These are phyloP conservation scores for Cataglyphis albicans DNA, from an alignment of 2,888 invertebrate species.

Conservation along the genomic window DNA sequence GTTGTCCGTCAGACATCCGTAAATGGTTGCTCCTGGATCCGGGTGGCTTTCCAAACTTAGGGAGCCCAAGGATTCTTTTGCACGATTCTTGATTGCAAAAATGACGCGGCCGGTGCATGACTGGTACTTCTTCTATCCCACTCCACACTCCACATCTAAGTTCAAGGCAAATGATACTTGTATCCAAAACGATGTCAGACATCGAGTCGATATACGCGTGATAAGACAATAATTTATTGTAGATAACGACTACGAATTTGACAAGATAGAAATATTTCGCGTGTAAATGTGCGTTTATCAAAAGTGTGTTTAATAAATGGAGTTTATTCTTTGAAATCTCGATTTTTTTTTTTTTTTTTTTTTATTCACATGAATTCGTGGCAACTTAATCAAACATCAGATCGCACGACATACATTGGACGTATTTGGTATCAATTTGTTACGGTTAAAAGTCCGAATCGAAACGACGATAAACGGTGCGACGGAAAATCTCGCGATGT, in stretches of 20 bases:
- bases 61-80: constrained; percentile 73
- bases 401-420: neutral
- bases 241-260: neutral
- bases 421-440: constrained; percentile 22
- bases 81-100: constrained; percentile 74
- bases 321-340: neutral
- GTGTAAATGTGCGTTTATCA: neutral
- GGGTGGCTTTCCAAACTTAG: constrained; percentile 84
- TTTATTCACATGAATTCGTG: neutral
- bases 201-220: neutral
- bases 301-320: neutral
- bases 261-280: neutral
- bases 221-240: neutral
- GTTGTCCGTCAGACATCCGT: constrained; percentile 78
- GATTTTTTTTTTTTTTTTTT: neutral
- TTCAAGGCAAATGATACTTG: constrained; percentile 80
- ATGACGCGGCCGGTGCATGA: constrained; percentile 72
- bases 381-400: neutral
- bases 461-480: constrained; percentile 25
- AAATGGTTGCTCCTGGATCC: constrained; percentile 77
- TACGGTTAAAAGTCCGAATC: constrained; percentile 24
- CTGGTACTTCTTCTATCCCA: constrained; percentile 69
- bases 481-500: constrained; percentile 30
- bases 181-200: neutral
- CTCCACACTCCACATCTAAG: constrained; percentile 67